Evolutionary conservation across 2,888 invertebrate species (phyloP), one percentile per base, ranked within the genome.

Genomic region (Polydrusus cervinus): DNA sequence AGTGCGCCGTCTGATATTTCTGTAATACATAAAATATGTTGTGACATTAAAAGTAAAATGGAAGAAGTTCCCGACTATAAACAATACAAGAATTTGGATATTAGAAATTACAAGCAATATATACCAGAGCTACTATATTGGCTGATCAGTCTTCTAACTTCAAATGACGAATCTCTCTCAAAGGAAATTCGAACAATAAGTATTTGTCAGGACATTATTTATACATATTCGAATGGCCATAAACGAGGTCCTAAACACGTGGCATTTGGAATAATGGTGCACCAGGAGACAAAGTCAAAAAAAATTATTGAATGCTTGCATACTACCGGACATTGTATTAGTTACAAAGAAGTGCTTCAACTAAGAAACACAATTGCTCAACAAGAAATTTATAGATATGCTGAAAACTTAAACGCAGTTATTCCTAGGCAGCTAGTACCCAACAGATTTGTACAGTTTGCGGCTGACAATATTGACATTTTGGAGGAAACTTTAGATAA

Each of bases 401-500:
- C 40, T 9, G 61, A 65, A 11, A 47, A 51, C 47, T 18, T 40
- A 40, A 8, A 49, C n/a, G 68, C 16, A 34, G 61, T 43, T 71
- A 78, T 62, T 14, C 61, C 61, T 0, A 72, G 74, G n/a, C 75
- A 78, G 73, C 55, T 77, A 14, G 66, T 65, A 16, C 45, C 40
- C 16, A 53, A 71, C 25, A 34, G 68, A 68, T 76, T 79, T 25
- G 51, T 79, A 51, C 77, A 79, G 34, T 80, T 80, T 75, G 74
- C 78, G 8, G 79, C 76, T 1, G 77, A 80, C 61, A 80, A 80
- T 40, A 80, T 78, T 0, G 77, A 78, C 62, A 77, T 78, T 16
- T 18, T 78, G 11, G 78, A 79, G 57, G 80, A 79, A 75, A 79
- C 78, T 1, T 68, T 77, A 47, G 77, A 77, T 43, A 79, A 79